A percentile compares a stretch with the other conserved stretches of the same genome.
Evolutionary conservation across 2,113 vertebrate species (phyloP).

Genomic region (Oryzias curvinotus): DNA sequence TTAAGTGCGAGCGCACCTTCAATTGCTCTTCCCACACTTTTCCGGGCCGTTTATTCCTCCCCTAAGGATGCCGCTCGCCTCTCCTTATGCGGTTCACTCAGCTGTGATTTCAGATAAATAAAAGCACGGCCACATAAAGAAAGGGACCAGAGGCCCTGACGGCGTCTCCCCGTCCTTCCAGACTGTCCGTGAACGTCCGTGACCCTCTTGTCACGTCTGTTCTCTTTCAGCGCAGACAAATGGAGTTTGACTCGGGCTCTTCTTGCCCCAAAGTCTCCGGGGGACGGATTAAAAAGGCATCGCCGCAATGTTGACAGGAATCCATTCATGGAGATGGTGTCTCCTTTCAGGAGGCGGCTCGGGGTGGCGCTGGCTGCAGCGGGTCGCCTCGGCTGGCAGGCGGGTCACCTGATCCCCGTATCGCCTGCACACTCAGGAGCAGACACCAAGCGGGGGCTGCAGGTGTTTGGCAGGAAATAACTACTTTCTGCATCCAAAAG

Average conservation of each 20-base stretch:
- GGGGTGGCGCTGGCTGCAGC: conserved; percentile 63
- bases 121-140: neutral
- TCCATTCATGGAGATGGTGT: conserved; percentile 80
- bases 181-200: conserved; percentile 41
- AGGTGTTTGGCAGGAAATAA: too few species aligned
- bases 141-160: conserved; percentile 4
- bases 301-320: conserved; percentile 78
- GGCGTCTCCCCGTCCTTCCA: conserved; percentile 17
- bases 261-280: conserved; percentile 66
- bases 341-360: conserved; percentile 74
- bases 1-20: conserved; percentile 17
- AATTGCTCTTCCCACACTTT: conserved; percentile 33
- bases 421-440: conserved; percentile 29
- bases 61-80: conserved; percentile 11
- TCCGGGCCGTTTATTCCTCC: conserved; percentile 21
- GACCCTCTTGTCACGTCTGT: conserved; percentile 68
- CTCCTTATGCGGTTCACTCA: conserved; percentile 22
- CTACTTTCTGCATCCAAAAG: too few species aligned
- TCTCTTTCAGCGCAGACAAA: conserved; percentile 62
- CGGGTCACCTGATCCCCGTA: conserved; percentile 63
- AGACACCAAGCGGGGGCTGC: too few species aligned
- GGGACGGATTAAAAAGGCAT: conserved; percentile 78
- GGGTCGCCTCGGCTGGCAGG: conserved; percentile 56
- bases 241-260: conserved; percentile 74
- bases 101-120: neutral